Evolutionary conservation across 2,797 vertebrate species (phyloP).

Genomic region (Neosilurus hyrtlii): DNA sequence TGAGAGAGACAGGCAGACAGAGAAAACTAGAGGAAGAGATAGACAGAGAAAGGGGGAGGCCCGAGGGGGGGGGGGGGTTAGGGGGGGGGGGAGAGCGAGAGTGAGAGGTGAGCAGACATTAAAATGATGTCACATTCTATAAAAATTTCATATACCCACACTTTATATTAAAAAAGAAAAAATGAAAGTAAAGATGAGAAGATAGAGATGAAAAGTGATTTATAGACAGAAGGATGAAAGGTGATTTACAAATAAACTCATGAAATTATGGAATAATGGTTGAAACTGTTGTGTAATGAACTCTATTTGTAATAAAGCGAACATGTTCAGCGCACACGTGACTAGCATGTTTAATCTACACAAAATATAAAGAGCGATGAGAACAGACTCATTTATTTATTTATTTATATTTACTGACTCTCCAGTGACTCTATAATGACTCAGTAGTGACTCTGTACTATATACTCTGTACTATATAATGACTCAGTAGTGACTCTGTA

Average conservation of each 20-base stretch:
- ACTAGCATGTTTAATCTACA: neutral
- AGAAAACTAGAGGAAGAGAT: neutral
- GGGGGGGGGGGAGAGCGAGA: too few relatives aligned
- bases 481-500: too few relatives aligned
- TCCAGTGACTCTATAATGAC: too few relatives aligned
- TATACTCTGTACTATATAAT: too few relatives aligned
- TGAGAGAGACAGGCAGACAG: neutral
- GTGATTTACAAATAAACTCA: neutral
- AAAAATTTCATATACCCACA: neutral
- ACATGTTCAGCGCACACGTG: neutral
- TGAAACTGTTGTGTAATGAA: neutral
- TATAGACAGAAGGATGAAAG: neutral
- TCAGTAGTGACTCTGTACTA: too few relatives aligned
- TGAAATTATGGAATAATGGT: too few relatives aligned
- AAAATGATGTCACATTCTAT: neutral
- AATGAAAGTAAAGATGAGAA: neutral
- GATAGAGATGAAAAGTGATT: neutral
- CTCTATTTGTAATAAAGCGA: neutral
- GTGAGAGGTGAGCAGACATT: neutral
- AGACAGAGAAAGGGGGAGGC: too few relatives aligned
- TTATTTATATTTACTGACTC: too few relatives aligned
- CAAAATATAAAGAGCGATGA: neutral
- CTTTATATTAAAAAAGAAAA: neutral
- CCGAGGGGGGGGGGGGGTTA: too few relatives aligned
- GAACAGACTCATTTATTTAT: too few relatives aligned